Evolutionary conservation across 1,140 invertebrate genomes (phyloP).

Genomic region (Triops cancriformis): DNA sequence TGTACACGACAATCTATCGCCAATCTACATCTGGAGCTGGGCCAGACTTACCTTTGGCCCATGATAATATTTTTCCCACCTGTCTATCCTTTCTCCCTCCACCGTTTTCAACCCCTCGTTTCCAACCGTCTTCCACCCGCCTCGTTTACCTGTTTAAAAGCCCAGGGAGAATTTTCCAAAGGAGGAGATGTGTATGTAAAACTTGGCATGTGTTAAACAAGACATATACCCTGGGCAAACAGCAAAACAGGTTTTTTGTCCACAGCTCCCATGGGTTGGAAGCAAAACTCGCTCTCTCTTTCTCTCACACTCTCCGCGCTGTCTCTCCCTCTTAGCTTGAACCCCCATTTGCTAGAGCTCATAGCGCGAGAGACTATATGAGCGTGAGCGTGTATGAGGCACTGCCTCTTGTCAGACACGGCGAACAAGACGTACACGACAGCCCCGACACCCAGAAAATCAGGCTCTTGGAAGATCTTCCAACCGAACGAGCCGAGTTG

Average conservation of each 20-base stretch:
- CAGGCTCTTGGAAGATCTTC: constrained; percentile 4
- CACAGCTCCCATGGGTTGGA: background rate
- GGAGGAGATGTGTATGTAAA: constrained; percentile 10
- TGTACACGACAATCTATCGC: constrained; percentile 13
- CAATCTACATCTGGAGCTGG: background rate
- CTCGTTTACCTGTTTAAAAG: background rate
- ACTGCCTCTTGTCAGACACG: background rate
- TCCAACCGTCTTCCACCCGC: background rate
- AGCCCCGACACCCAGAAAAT: background rate
- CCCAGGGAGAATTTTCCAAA: background rate
- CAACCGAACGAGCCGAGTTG: background rate
- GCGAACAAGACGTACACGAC: constrained; percentile 3
- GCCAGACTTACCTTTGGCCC: constrained; percentile 3
- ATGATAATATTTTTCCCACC: constrained; percentile 1
- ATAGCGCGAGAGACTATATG: background rate
- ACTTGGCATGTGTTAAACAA: constrained; percentile 11
- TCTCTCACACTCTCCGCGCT: background rate
- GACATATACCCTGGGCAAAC: constrained; percentile 12
- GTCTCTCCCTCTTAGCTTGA: background rate
- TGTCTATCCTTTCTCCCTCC: background rate
- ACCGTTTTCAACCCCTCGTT: background rate
- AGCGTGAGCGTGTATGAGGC: background rate
- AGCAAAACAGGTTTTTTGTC: constrained; percentile 1
- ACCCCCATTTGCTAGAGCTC: background rate
- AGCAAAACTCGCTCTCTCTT: constrained; percentile 2